phyloP scores from a whole-genome alignment of 1,140 invertebrate genomes.

The Oryctes rhinoceros region DNA sequence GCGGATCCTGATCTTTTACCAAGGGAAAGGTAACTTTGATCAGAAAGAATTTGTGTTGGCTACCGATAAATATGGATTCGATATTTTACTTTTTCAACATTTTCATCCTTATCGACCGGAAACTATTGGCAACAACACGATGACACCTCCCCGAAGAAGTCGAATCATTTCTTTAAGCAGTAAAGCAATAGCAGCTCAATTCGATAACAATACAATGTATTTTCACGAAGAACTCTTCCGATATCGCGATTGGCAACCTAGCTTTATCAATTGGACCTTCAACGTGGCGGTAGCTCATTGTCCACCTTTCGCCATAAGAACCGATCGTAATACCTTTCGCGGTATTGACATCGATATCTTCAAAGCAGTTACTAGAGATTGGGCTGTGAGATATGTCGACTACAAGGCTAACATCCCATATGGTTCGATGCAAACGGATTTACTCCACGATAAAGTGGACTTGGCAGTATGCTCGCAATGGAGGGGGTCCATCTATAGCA shows the following conservation, averaged over 20 bases:
- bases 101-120: not conserved
- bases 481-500: not conserved
- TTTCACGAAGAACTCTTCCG: not conserved
- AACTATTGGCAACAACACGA: not conserved
- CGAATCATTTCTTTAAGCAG: not conserved
- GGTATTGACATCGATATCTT: conserved; percentile 28
- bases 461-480: conserved; percentile 40
- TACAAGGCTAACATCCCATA: conserved; percentile 6
- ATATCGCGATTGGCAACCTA: not conserved
- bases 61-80: not conserved
- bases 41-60: not conserved
- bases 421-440: not conserved
- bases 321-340: not conserved
- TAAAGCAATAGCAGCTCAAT: not conserved
- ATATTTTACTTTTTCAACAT: conserved; percentile 3
- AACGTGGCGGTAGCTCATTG: not conserved
- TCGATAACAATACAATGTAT: not conserved
- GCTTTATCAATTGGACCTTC: conserved; percentile 12
- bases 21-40: not conserved
- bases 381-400: not conserved
- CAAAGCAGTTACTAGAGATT: conserved; percentile 11
- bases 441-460: conserved; percentile 28
- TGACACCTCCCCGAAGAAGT: not conserved
- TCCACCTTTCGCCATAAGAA: not conserved
- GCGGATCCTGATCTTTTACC: not conserved